Base-by-base conservation (phyloP, 2,113 vertebrate genomes). In the Acrocephalus kingi region DNA sequence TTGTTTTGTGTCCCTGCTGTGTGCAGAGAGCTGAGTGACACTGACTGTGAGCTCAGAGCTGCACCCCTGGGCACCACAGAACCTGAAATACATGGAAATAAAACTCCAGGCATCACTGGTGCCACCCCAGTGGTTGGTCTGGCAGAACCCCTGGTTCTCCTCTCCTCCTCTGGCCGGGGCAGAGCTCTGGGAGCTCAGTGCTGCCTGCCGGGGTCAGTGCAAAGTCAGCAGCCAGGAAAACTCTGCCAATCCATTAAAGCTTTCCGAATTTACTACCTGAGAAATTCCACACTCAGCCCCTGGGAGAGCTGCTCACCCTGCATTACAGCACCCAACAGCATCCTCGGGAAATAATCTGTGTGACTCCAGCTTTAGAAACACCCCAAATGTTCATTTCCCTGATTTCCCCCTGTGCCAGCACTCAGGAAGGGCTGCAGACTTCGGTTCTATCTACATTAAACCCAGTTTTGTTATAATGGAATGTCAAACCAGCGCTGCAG, bases 181-280 rank as follows among this genome's bases (percentile, higher is more conserved):
- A 43, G 54, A 58, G 85, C 75, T 31, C 35, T 5, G 59, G 52
- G 58, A 48, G 69, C 74, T 87, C 64, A 55, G 78, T 88, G 79
- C 68, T 52, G 31, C 20, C 13, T 5, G 9, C 58, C 8, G 49
- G 89, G 94, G 58, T 89, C 89, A 59, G 3, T 64, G 89, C 93
- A 91, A 64, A 93, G 86, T 61, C 95, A 94, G 88, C 23, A 67
- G 79, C 75, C 95, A 88, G 89, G 72, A 86, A 27, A 91, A 17
- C 71, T 81, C 56, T 25, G 85, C 8, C 28, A 18, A 87, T 90
- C 92, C 94, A 91, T 93, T 61, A 41, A 46, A 95, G 39, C 13
- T 87, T 54, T 25, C 61, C 24, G 59, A 95, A 64, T 94, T 93
- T 61, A 69, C 84, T 25, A 8, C 69, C 89, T 63, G 91, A 88